Percentiles rank a stretch among this genome's conserved stretches.
These are phyloP conservation scores for Perdix hodgsoniae DNA, from an alignment of 2,797 vertebrate species.

Conservation along the genomic window DNA sequence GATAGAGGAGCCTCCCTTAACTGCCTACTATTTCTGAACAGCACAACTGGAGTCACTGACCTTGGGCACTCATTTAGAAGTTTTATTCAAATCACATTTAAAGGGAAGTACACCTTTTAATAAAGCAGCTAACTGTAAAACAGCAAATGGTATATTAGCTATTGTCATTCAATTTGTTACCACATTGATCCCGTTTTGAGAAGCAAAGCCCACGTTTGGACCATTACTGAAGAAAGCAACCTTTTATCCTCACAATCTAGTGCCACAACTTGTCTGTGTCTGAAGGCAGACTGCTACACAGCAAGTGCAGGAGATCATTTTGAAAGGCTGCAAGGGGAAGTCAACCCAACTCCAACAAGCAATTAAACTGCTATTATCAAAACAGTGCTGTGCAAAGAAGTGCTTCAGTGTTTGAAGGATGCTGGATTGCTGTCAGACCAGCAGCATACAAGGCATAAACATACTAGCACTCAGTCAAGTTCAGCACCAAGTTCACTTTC, in stretches of 20 bases:
- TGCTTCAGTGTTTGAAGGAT: neutral
- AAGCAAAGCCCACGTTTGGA: neutral
- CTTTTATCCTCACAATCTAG: neutral
- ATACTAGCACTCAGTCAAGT: neutral
- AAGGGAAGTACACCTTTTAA: neutral
- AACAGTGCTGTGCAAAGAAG: neutral
- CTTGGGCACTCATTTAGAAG: neutral
- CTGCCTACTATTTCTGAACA: neutral
- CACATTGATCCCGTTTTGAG: neutral
- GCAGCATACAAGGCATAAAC: neutral
- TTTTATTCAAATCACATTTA: neutral
- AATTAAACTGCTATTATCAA: constrained; percentile 35
- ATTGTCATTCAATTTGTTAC: neutral
- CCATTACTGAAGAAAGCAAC: neutral
- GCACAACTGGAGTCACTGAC: neutral
- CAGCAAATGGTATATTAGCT: neutral
- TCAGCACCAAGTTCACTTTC: neutral
- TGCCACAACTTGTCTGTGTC: neutral
- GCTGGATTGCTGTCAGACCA: neutral
- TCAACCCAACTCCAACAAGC: neutral
- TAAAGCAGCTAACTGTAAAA: neutral
- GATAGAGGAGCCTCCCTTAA: neutral
- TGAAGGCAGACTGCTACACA: neutral
- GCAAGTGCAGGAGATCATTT: neutral
- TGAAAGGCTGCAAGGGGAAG: constrained; percentile 32